Conservation (phyloP, 2,888 invertebrate genomes). For the Ischnus inquisitorius region DNA sequence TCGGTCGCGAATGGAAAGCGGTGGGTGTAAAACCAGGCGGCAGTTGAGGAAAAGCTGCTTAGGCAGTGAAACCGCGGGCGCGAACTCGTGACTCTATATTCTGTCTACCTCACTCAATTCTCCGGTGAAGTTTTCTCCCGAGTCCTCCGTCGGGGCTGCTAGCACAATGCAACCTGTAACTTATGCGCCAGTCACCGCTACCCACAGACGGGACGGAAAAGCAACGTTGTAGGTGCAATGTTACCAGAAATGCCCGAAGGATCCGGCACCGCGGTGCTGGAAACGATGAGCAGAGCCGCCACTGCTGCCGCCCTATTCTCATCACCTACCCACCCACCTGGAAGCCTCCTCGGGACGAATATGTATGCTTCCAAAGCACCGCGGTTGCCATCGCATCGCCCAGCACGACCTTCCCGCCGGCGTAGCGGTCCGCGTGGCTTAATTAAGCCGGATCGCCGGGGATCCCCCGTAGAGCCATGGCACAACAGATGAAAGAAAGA, state of each 20-base stretch:
- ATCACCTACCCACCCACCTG: not conserved
- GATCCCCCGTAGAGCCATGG: constrained; percentile 60
- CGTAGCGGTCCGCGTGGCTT: constrained; percentile 57
- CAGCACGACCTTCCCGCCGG: constrained; percentile 44
- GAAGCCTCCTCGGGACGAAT: constrained; percentile 12
- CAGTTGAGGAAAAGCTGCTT: constrained; percentile 77
- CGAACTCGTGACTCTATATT: constrained; percentile 69
- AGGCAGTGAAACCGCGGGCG: constrained; percentile 69
- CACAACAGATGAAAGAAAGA: constrained; percentile 15
- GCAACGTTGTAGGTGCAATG: constrained; percentile 10
- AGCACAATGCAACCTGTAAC: constrained; percentile 79
- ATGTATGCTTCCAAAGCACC: constrained; percentile 19
- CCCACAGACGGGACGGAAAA: constrained; percentile 30
- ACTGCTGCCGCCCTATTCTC: not conserved
- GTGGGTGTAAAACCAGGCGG: constrained; percentile 50
- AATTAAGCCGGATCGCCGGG: constrained; percentile 73
- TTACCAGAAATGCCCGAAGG: constrained; percentile 16
- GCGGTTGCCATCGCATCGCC: constrained; percentile 18
- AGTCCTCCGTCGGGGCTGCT: constrained; percentile 64
- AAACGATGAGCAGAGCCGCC: constrained; percentile 33
- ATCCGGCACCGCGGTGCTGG: constrained; percentile 13
- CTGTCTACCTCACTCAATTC: constrained; percentile 60
- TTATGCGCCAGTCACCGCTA: constrained; percentile 71
- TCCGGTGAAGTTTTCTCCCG: constrained; percentile 74
- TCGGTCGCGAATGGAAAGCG: too few relatives aligned